Evolutionary conservation across 2,113 vertebrate genomes (phyloP).

Genomic region (rat (Rattus norvegicus)): GRCr8 NC_086026.1:90208001-90208500

Average conservation of each 20-base stretch:
- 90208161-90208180: not conserved
- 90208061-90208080: not conserved
- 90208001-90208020: not conserved
- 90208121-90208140: conserved; percentile 48
- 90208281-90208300: not conserved
- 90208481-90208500: not conserved
- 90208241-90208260: not conserved
- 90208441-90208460: not conserved
- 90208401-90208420: not conserved
- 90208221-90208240: not conserved
- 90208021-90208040: not conserved
- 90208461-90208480: conserved; percentile 6
- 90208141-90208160: conserved; percentile 3
- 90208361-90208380: not conserved
- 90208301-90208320: not conserved
- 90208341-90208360: not conserved
- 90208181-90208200: not conserved
- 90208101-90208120: not conserved
- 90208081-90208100: not conserved
- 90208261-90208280: not conserved
- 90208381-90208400: not conserved
- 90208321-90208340: not conserved
- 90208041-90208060: not conserved
- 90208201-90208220: not conserved
- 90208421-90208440: not conserved